A percentile compares a stretch with the other conserved stretches of the same genome.
These are phyloP conservation scores for Chionoecetes opilio DNA, from an alignment of 1,140 invertebrate genomes.

Conservation along the genomic window DNA sequence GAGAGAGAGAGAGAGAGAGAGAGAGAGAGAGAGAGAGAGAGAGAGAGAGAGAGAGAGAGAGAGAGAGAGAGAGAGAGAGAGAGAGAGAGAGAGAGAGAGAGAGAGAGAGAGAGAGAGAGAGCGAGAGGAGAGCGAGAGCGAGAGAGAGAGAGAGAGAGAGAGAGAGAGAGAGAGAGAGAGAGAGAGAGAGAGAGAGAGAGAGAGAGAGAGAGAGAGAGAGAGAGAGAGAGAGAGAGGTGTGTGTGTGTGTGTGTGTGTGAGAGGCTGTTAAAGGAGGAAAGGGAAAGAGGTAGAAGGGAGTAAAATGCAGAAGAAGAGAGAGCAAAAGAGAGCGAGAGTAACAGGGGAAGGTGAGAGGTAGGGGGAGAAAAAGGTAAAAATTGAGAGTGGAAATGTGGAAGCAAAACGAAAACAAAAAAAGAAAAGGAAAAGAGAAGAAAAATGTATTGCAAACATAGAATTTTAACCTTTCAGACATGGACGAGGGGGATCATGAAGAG, in stretches of 20 bases:
- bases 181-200: conserved; percentile 27
- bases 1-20: conserved; percentile 27
- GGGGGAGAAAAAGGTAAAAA: conserved; percentile 15
- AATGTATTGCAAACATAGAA: neutral
- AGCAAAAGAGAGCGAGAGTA: neutral
- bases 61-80: neutral
- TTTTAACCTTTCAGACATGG: neutral
- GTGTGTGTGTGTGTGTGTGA: no score
- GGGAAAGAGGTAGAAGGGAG: neutral
- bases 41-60: conserved; percentile 27
- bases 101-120: neutral
- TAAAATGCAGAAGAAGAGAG: conserved; percentile 16
- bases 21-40: conserved; percentile 27
- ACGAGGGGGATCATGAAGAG: neutral
- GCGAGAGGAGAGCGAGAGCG: no score
- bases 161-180: neutral
- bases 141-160: neutral
- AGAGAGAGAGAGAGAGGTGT: neutral
- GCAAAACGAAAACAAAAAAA: neutral
- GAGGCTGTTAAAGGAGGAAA: neutral
- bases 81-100: neutral
- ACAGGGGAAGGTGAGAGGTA: neutral
- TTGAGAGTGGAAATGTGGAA: neutral
- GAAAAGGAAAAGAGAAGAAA: neutral
- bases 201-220: conserved; percentile 27